Conservation (phyloP, 2,797 vertebrate species). For the Melanotaenia pygmaea region DNA sequence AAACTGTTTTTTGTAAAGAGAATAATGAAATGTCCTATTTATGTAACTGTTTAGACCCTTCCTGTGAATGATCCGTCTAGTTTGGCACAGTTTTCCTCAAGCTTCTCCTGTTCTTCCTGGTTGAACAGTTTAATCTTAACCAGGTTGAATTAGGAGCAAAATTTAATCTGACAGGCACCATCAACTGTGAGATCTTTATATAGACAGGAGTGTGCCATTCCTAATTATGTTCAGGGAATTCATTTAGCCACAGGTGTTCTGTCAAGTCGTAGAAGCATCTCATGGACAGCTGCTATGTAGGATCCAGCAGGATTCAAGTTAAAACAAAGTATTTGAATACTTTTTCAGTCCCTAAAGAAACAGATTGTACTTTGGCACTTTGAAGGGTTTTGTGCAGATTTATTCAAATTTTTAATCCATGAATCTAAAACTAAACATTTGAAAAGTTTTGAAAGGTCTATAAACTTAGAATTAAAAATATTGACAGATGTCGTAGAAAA, state of each 20-base stretch:
- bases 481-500: too few species aligned
- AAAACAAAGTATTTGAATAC: not conserved
- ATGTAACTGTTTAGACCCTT: not conserved
- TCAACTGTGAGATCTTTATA: not conserved
- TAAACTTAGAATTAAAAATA: not conserved
- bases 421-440: too few species aligned
- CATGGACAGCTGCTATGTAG: not conserved
- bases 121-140: not conserved
- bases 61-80: not conserved
- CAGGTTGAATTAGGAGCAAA: not conserved
- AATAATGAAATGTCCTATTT: not conserved
- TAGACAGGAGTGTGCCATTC: conserved; percentile 2
- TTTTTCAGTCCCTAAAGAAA: not conserved
- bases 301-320: not conserved
- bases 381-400: not conserved
- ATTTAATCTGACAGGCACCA: not conserved
- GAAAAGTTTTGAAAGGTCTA: not conserved
- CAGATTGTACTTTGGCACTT: not conserved
- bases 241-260: not conserved
- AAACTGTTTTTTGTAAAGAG: not conserved
- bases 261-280: not conserved
- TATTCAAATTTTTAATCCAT: not conserved
- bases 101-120: not conserved
- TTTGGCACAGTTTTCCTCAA: not conserved
- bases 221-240: not conserved